A percentile compares a stretch with the other conserved stretches of the same genome.
Evolutionary conservation across 23 tunicate species (phyloP).

Genomic region (Ascidia mentula): DNA sequence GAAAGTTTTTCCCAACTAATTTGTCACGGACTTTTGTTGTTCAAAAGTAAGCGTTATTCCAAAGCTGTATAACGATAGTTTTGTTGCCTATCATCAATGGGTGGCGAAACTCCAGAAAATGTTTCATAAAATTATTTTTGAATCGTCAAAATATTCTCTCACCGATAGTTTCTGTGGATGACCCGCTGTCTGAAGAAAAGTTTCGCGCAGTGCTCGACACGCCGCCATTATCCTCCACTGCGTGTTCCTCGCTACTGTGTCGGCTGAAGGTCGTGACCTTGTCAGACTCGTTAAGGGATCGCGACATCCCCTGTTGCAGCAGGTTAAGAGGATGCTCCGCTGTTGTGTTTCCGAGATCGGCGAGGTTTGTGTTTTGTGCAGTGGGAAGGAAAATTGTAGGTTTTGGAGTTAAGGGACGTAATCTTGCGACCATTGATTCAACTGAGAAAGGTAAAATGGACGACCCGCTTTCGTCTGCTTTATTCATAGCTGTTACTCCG

Average conservation of each 20-base stretch:
- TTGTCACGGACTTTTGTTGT: too few relatives aligned
- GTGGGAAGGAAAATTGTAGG: neutral
- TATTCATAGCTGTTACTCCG: too few relatives aligned
- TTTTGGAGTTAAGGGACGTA: neutral
- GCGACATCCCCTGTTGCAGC: neutral
- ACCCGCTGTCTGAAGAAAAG: neutral
- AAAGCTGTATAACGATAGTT: too few relatives aligned
- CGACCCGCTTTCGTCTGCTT: too few relatives aligned
- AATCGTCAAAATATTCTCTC: too few relatives aligned
- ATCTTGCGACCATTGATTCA: neutral
- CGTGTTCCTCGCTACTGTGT: too few relatives aligned
- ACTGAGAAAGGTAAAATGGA: conserved; percentile 4
- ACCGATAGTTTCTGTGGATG: neutral
- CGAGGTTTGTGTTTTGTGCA: neutral
- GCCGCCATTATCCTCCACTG: neutral
- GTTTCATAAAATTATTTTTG: too few relatives aligned
- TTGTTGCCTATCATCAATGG: too few relatives aligned
- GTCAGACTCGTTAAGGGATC: neutral
- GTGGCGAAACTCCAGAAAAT: too few relatives aligned
- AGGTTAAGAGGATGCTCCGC: neutral
- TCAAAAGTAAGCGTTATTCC: too few relatives aligned
- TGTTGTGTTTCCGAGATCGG: neutral
- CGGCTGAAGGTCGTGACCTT: too few relatives aligned
- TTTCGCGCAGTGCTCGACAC: neutral
- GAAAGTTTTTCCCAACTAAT: too few relatives aligned